Conservation (phyloP, 1,140 invertebrate genomes). For the Platorchestia sp. region DNA sequence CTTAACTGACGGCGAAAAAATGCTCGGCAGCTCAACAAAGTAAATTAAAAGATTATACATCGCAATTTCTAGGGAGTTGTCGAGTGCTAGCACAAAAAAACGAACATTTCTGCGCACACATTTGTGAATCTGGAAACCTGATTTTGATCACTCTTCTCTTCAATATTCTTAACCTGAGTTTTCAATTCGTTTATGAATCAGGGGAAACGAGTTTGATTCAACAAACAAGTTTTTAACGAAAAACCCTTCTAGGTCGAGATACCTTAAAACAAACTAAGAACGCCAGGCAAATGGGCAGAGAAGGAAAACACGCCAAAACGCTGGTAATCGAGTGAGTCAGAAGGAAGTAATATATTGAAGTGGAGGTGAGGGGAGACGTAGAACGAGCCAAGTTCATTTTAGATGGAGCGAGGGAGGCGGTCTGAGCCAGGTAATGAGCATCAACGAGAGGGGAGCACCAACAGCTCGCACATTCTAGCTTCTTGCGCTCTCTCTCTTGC, state of each 20-base stretch:
- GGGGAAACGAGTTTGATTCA: neutral
- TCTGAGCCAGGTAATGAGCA: slow-evolving; percentile 5
- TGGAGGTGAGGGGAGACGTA: neutral
- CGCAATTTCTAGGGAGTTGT: neutral
- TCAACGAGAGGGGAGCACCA: neutral
- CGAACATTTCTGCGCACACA: neutral
- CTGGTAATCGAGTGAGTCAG: neutral
- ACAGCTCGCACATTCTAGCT: neutral
- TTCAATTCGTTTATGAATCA: neutral
- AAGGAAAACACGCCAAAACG: neutral
- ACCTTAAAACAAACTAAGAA: neutral
- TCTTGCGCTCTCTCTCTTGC: neutral
- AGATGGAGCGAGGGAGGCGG: neutral
- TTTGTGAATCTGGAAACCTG: no score
- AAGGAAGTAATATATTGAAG: neutral
- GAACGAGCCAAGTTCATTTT: slow-evolving; percentile 14
- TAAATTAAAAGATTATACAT: neutral
- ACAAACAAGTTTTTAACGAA: neutral
- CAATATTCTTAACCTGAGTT: no score
- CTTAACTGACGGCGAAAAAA: neutral
- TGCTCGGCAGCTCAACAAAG: neutral
- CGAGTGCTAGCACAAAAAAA: neutral
- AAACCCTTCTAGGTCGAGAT: neutral
- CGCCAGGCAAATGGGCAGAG: neutral
- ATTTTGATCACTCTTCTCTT: no score